Base-by-base conservation (phyloP, 2,888 invertebrate species). In the Drosophila niveifrons region DNA sequence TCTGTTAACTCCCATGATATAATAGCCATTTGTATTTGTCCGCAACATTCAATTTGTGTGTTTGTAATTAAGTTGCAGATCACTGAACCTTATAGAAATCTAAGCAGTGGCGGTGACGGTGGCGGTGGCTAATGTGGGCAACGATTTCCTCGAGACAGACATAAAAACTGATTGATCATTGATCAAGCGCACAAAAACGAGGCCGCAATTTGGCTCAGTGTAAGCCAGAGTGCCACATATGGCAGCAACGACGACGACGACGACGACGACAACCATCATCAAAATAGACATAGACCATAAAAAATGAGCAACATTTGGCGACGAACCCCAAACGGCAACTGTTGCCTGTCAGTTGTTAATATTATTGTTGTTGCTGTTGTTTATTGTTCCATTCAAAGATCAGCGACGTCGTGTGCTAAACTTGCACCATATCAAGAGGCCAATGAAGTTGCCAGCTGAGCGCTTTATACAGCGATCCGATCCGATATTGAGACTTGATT, bases 401-500 rank as follows among this genome's bases (percentile, higher is more conserved):
- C 55, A 55, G 34, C 17, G 17, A 62, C 18, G 52, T 51, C 76
- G 76, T 70, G 69, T 63, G 64, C 72, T 78, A 78, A 66, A 53
- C 76, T 75, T 79, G 76, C 52, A 72, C 64, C 76, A 72, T 62
- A 72, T 65, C 59, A 56, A 57, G 62, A 67, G 64, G 64, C 58
- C 43, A 59, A 55, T 71, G 48, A 65, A 44, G 50, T 43, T 36
- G 41, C 10, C 18, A 9, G 3, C 29, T 15, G 39, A 13, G 31
- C 39, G 28, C 1, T 9, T n/a, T 29, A 39, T 39, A 17, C n/a
- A n/a, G n/a, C n/a, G n/a, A n/a, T n/a, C 34, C 13, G 48, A 52
- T 28, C 41, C 17, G 48, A 52, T 56, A 67, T 43, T 52, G 23
- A 75, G 73, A 76, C 80, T 78, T 72, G 78, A 75, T 78, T 78